These are phyloP conservation scores for Chymomyza procnemis DNA, from an alignment of 2,888 invertebrate genomes.

Conservation along the genomic window DNA sequence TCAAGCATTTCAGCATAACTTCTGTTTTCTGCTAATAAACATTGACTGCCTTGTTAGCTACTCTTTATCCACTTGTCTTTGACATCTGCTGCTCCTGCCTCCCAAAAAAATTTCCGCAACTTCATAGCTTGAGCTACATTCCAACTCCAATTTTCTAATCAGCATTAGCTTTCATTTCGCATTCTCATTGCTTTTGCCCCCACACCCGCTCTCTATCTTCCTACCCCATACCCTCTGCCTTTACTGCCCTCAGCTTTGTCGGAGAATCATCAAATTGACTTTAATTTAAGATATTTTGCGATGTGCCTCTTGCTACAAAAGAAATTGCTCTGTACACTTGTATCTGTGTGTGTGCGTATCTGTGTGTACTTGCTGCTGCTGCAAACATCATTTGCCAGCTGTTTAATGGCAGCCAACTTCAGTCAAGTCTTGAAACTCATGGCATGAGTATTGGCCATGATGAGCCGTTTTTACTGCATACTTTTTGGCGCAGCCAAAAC, in stretches of 20 bases:
- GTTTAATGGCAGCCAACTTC: constrained; percentile 37
- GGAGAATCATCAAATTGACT: constrained; percentile 58
- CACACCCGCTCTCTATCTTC: constrained; percentile 15
- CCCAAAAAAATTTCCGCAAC: neutral
- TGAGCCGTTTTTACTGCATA: constrained; percentile 52
- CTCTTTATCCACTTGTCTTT: neutral
- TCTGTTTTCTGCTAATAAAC: too few species aligned
- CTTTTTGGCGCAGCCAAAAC: constrained; percentile 52
- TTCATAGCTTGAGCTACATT: neutral
- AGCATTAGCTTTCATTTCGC: constrained; percentile 50
- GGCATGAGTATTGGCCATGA: constrained; percentile 28
- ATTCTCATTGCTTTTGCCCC: neutral
- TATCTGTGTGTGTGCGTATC: constrained; percentile 26
- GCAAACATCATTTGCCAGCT: constrained; percentile 33
- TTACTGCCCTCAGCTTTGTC: constrained; percentile 9
- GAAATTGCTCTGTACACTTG: constrained; percentile 27
- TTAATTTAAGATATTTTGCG: constrained; percentile 61
- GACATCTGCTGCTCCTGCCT: neutral
- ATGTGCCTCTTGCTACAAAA: constrained; percentile 37
- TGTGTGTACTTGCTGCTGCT: constrained; percentile 27
- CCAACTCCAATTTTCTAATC: constrained; percentile 59
- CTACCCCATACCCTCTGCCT: too few species aligned
- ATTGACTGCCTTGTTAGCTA: neutral
- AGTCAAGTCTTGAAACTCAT: neutral
- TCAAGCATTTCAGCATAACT: neutral